These are phyloP conservation scores for Leuciscus waleckii DNA, from an alignment of 2,797 vertebrate species.

Conservation along the genomic window DNA sequence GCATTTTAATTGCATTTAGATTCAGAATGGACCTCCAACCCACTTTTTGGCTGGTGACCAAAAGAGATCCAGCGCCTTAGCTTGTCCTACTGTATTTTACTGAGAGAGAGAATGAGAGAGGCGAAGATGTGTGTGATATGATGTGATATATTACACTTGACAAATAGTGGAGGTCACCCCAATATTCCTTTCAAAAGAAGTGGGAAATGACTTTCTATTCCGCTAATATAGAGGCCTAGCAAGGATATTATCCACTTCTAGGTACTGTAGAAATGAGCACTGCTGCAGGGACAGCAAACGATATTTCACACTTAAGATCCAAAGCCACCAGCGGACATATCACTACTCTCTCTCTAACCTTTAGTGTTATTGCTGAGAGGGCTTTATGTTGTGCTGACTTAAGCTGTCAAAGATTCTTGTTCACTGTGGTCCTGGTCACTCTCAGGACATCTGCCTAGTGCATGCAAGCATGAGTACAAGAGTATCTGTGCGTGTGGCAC, in stretches of 20 bases:
- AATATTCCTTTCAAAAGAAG: conserved; percentile 35
- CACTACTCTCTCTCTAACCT: conserved; percentile 15
- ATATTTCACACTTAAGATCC: conserved; percentile 34
- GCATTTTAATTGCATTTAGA: background rate
- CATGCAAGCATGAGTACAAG: conserved; percentile 2
- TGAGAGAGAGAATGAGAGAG: background rate
- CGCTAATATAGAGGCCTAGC: conserved; percentile 13
- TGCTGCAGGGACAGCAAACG: conserved; percentile 17
- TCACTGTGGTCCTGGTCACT: conserved; percentile 10
- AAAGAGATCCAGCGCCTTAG: background rate
- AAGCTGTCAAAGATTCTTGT: conserved; percentile 17
- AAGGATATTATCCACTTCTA: conserved; percentile 1
- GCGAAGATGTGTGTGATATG: background rate
- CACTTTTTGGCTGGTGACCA: background rate
- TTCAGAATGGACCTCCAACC: background rate
- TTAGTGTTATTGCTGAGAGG: conserved; percentile 31
- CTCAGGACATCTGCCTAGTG: conserved; percentile 21
- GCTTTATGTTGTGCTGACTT: conserved; percentile 25
- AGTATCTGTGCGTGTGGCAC: background rate
- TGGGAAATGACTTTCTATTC: conserved; percentile 16
- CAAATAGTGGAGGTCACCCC: conserved; percentile 2
- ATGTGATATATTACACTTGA: conserved; percentile 32
- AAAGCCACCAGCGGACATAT: conserved; percentile 2
- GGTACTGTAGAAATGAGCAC: conserved; percentile 6
- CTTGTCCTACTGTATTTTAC: background rate